A percentile compares a stretch with the other conserved stretches of the same genome.
These are phyloP conservation scores for Drosophila santomea DNA, from an alignment of 1,140 invertebrate genomes.

Conservation along the genomic window DNA sequence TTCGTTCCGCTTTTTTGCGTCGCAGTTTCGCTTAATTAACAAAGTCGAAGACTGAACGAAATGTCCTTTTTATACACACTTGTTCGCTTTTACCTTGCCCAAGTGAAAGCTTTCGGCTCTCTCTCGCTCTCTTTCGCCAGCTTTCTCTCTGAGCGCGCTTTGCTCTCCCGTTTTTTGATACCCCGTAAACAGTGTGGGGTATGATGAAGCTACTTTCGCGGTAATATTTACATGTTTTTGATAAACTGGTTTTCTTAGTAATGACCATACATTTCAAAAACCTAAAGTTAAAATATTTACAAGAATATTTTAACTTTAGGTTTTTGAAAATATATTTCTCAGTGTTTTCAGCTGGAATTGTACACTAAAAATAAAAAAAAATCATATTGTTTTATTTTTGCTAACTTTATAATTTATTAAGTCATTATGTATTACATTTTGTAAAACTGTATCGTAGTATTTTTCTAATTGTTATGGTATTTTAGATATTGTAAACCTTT, in stretches of 20 bases:
- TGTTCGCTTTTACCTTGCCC: conserved; percentile 74
- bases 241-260: too few species aligned
- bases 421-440: not conserved
- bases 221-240: too few species aligned
- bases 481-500: not conserved
- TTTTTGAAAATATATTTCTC: too few species aligned
- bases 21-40: conserved; percentile 72
- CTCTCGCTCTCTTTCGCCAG: not conserved
- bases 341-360: too few species aligned
- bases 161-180: not conserved
- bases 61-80: conserved; percentile 84
- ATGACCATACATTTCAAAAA: too few species aligned
- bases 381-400: not conserved
- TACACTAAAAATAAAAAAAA: too few species aligned
- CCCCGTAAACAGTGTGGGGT: not conserved
- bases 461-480: not conserved
- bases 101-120: conserved; percentile 52
- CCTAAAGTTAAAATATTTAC: too few species aligned
- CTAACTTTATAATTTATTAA: not conserved
- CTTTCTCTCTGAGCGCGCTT: conserved; percentile 18
- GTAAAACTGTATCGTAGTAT: not conserved
- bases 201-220: not conserved
- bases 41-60: conserved; percentile 78
- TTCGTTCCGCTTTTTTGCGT: conserved; percentile 62
- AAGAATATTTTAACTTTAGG: too few species aligned